Evolutionary conservation across 2,797 vertebrate genomes (phyloP), one percentile per base, ranked within the genome.

Genomic region (Pelochelys cantorii): DNA sequence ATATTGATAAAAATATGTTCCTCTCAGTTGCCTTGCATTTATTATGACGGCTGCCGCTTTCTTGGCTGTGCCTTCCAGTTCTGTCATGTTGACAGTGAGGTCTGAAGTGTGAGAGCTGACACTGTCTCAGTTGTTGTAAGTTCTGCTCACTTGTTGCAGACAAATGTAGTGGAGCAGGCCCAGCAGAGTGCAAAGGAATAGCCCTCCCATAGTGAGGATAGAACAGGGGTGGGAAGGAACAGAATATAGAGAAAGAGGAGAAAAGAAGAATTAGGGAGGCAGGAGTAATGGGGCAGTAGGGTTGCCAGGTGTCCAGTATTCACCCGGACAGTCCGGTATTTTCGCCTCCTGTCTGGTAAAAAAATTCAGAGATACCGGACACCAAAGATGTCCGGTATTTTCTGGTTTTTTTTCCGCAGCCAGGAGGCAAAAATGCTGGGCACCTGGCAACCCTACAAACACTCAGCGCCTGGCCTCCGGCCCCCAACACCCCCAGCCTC

Each of bases 121-220:
- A 8, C n/a, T 79, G 11, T 14, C 17, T 79, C 29, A 88, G 88
- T 84, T 85, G 54, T 86, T 87, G 52, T 88, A 52, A 55, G 57
- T 79, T 91, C 82, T 92, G 81, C 42, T 62, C 53, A 25, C 79
- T 84, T 81, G 14, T 75, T 95, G 81, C 55, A 85, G n/a, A 11
- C 79, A 79, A 86, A 68, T 31, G 86, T 56, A 80, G 90, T 90
- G 71, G 88, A 96, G 79, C 90, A 85, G 34, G 8, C 18, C 6
- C 37, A 74, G 56, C 0, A 2, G 84, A 34, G 91, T 79, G 62
- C 79, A 89, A 91, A 27, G n/a, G 29, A 86, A 18, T 34, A 87
- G 71, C 83, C 52, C 12, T 57, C 23, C 62, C 74, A 79, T 55
- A 85, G 79, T n/a, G 27, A 31, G 62, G 29, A 4, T 18, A 65